Percentiles rank a stretch among this genome's conserved stretches.
Conservation (phyloP, 2,113 vertebrate species). For the Ibidorhyncha struthersii region DNA sequence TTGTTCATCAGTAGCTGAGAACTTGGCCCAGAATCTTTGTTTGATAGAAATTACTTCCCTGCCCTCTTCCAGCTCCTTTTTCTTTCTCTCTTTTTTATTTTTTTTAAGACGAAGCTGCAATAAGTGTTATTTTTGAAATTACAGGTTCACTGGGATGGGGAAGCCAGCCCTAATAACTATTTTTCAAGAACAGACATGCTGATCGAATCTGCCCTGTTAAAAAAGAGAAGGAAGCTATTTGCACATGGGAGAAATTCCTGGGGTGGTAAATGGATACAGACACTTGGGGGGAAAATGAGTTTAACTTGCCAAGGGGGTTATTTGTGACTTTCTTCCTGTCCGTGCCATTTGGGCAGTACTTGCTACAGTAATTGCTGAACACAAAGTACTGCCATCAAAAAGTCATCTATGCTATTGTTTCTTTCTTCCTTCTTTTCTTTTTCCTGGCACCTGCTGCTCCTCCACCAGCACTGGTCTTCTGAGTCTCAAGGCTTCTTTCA, state of each 20-base stretch:
- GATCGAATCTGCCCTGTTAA: neutral
- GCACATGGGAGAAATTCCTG: neutral
- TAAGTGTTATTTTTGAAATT: conserved; percentile 58
- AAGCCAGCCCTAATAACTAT: neutral
- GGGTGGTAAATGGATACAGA: neutral
- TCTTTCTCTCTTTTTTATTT: neutral
- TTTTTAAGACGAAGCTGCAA: neutral
- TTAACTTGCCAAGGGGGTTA: neutral
- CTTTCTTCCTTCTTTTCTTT: neutral
- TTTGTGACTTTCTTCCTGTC: neutral
- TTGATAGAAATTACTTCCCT: neutral
- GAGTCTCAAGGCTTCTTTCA: neutral
- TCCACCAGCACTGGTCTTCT: neutral
- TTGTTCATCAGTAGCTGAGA: neutral
- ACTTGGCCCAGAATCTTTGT: neutral
- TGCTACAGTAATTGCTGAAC: neutral
- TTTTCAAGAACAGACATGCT: neutral
- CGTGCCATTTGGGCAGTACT: neutral
- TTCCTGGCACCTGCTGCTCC: neutral
- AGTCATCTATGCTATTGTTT: neutral
- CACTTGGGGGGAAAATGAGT: neutral
- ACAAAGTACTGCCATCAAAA: neutral
- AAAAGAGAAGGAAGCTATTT: neutral
- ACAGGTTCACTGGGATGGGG: neutral
- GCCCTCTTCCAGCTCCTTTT: neutral